Percentiles rank a stretch among this genome's conserved stretches.
Evolutionary conservation across 1,140 invertebrate species (phyloP).

Genomic region (Nymphalis io): DNA sequence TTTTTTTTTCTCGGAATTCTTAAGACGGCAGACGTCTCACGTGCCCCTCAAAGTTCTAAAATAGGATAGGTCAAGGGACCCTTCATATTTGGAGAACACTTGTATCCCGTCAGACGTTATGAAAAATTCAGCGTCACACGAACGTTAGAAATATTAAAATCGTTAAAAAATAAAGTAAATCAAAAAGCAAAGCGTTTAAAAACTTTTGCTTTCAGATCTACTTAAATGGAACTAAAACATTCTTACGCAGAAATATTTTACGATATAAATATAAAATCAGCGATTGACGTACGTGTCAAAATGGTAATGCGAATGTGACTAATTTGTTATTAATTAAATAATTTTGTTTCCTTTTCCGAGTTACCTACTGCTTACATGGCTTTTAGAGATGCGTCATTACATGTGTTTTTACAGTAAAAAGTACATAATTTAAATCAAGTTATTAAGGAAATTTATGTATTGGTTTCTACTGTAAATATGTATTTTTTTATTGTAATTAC

Average conservation of each 20-base stretch:
- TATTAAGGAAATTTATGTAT: too few species aligned
- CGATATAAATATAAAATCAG: slow-evolving; percentile 5
- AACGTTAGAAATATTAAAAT: too few species aligned
- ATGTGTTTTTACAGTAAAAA: too few species aligned
- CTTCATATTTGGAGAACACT: background rate
- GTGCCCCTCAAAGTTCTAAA: slow-evolving; percentile 1
- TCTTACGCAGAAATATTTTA: background rate
- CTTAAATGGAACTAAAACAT: too few species aligned
- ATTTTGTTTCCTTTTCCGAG: background rate
- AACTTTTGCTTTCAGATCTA: too few species aligned
- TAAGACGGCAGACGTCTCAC: background rate
- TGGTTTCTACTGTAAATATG: background rate
- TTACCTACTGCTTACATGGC: background rate
- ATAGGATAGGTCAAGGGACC: slow-evolving; percentile 13
- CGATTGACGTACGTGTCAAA: background rate
- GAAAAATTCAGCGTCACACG: too few species aligned
- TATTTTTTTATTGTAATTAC: too few species aligned
- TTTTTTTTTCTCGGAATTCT: slow-evolving; percentile 4
- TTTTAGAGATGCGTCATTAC: background rate
- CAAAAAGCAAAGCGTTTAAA: too few species aligned
- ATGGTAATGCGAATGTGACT: background rate
- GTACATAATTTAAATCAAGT: too few species aligned
- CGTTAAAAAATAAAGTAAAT: too few species aligned
- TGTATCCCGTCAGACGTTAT: background rate
- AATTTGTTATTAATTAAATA: background rate